Evolutionary conservation across 2,797 vertebrate species (phyloP).

Genomic region (Pterois miles): DNA sequence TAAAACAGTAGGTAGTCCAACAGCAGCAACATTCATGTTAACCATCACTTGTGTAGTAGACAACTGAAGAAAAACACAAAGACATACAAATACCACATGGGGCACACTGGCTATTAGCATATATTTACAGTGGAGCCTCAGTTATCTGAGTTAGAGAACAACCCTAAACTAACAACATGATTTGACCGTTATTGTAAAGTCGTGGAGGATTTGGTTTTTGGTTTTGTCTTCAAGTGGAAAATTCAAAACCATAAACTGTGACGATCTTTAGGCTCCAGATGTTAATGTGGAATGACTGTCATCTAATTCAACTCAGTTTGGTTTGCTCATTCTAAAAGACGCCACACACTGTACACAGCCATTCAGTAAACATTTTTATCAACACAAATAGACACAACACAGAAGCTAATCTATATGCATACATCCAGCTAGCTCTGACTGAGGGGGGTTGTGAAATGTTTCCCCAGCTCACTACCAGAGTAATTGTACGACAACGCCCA

Average conservation of each 20-base stretch:
- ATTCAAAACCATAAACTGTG: slow-evolving; percentile 22
- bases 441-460: slow-evolving; percentile 4
- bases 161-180: background rate
- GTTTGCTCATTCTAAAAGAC: background rate
- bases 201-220: slow-evolving; percentile 6
- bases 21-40: background rate
- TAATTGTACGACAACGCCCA: slow-evolving; percentile 39
- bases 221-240: slow-evolving; percentile 14
- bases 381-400: background rate
- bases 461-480: slow-evolving; percentile 45
- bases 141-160: background rate
- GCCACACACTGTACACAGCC: background rate
- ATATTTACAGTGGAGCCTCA: background rate
- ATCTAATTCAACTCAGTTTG: slow-evolving; percentile 24
- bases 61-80: background rate
- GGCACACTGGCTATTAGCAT: background rate
- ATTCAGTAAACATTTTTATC: background rate
- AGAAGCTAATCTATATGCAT: background rate
- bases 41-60: background rate
- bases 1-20: background rate
- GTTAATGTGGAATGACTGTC: slow-evolving; percentile 24
- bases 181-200: background rate
- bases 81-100: too few species aligned
- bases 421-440: background rate
- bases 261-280: slow-evolving; percentile 20